These are phyloP conservation scores for Aporophyla lueneburgensis DNA, from an alignment of 2,888 invertebrate genomes.

Conservation along the genomic window DNA sequence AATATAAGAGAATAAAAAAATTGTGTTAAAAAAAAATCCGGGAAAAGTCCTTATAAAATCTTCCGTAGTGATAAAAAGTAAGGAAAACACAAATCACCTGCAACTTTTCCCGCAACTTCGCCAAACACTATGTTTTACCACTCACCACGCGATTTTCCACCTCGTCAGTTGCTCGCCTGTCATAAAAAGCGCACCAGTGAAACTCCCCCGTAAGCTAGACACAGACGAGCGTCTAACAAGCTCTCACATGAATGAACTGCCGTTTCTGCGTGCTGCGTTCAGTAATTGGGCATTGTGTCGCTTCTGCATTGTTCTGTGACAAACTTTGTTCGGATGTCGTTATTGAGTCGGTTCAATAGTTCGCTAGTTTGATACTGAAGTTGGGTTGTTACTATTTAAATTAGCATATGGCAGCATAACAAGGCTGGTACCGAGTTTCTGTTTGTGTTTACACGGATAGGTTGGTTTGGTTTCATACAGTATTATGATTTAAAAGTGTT, in stretches of 20 bases:
- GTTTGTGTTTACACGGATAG: background rate
- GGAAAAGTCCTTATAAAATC: no score
- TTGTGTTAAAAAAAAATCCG: no score
- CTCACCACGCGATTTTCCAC: background rate
- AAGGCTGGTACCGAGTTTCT: background rate
- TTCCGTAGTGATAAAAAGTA: no score
- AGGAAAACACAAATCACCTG: background rate
- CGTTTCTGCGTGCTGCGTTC: constrained; percentile 76
- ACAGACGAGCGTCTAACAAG: constrained; percentile 81
- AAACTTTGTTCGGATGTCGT: constrained; percentile 66
- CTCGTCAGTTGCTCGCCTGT: background rate
- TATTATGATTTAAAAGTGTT: no score
- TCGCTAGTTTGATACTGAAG: constrained; percentile 42
- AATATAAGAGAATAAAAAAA: background rate
- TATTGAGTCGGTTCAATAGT: constrained; percentile 61
- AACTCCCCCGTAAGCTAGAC: constrained; percentile 65
- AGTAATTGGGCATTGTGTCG: constrained; percentile 80
- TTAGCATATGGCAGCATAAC: constrained; percentile 20
- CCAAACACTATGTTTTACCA: background rate
- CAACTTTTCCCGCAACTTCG: background rate
- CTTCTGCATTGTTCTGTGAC: constrained; percentile 77
- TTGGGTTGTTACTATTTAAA: constrained; percentile 37
- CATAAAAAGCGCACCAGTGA: constrained; percentile 46
- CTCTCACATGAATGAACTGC: constrained; percentile 79
- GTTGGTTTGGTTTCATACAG: background rate